phyloP scores from a whole-genome alignment of 2,113 vertebrate species.

The Hippopotamus amphibius region DNA sequence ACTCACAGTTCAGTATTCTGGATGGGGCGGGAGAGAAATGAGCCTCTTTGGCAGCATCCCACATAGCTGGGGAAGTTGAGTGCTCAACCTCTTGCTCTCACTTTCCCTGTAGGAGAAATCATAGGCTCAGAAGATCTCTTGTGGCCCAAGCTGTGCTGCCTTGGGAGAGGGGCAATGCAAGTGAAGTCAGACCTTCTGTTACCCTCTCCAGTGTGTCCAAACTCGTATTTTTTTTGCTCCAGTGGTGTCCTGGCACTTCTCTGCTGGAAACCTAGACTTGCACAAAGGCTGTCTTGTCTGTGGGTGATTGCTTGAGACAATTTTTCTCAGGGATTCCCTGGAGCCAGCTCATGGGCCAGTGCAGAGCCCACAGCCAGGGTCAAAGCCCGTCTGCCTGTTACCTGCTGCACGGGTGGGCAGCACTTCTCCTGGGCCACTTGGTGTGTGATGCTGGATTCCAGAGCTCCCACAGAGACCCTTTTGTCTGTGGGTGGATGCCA shows the following conservation, averaged over 20 bases:
- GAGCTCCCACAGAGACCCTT: neutral
- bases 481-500: neutral
- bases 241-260: neutral
- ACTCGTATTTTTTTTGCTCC: neutral
- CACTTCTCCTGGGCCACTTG: neutral
- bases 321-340: neutral
- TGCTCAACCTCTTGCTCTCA: neutral
- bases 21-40: neutral
- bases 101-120: neutral
- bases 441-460: neutral
- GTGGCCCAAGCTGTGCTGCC: neutral
- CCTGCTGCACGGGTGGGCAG: neutral
- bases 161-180: neutral
- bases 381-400: neutral
- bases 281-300: neutral
- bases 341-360: neutral
- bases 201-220: neutral
- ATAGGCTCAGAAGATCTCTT: neutral
- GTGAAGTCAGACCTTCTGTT: neutral
- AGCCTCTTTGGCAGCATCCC: neutral
- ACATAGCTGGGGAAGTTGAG: too few relatives aligned
- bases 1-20: neutral
- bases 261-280: neutral
- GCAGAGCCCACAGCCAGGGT: neutral
- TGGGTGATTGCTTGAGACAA: neutral